phyloP scores from a whole-genome alignment of 2,888 invertebrate species.

The Microctonus aethiopoides region DNA sequence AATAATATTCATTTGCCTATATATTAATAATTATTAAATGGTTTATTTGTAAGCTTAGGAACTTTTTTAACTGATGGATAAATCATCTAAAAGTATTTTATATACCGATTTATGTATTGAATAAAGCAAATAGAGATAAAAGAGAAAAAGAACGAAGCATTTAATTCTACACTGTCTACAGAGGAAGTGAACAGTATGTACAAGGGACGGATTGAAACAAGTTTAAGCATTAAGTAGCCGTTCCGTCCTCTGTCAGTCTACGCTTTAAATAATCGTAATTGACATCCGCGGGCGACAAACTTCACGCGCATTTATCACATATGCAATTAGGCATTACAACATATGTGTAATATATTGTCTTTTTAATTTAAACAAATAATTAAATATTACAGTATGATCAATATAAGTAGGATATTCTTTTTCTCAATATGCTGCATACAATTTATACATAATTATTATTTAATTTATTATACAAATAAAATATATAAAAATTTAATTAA shows the following conservation, averaged over 20 bases:
- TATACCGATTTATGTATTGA: too few species aligned
- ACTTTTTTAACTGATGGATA: not conserved
- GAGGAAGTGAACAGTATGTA: conserved; percentile 45
- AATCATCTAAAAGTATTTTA: not conserved
- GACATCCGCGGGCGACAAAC: conserved; percentile 63
- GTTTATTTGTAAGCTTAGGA: not conserved
- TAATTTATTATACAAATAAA: too few species aligned
- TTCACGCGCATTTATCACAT: conserved; percentile 57
- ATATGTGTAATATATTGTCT: too few species aligned
- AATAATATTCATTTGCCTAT: not conserved
- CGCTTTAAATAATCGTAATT: conserved; percentile 67
- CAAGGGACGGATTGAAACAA: conserved; percentile 54
- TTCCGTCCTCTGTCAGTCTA: conserved; percentile 66
- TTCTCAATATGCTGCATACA: too few species aligned
- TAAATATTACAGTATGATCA: too few species aligned
- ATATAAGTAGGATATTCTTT: too few species aligned
- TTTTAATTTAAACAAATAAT: not conserved
- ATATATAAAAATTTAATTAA: too few species aligned
- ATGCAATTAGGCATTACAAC: conserved; percentile 2
- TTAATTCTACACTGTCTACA: conserved; percentile 13
- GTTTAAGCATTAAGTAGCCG: conserved; percentile 64
- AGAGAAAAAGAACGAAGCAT: conserved; percentile 8
- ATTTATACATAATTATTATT: too few species aligned
- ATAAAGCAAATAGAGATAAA: too few species aligned
- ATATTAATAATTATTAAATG: too few species aligned